phyloP scores from a whole-genome alignment of 2,113 vertebrate species.

The Tricholaema leucomelas region DNA sequence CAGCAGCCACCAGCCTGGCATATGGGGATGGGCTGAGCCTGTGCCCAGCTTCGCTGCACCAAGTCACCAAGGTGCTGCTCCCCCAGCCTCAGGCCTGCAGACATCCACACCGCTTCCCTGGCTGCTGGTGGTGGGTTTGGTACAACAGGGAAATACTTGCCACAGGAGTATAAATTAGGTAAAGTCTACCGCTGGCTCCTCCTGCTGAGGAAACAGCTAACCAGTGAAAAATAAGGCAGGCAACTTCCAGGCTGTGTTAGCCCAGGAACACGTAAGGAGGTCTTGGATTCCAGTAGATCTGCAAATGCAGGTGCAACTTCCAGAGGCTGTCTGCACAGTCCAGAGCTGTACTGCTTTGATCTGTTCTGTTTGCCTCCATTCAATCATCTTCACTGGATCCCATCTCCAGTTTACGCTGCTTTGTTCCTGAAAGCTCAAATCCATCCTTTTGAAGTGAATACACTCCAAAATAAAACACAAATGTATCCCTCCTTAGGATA shows the following conservation, averaged over 20 bases:
- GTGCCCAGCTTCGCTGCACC: too few species aligned
- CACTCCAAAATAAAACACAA: background rate
- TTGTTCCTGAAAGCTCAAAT: background rate
- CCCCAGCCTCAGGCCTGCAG: background rate
- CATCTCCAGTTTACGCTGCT: background rate
- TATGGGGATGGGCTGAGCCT: background rate
- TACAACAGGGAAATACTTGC: background rate
- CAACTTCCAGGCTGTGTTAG: too few species aligned
- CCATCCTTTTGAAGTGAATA: background rate
- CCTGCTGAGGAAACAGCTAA: fast-evolving
- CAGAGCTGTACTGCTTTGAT: background rate
- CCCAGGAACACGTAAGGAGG: background rate
- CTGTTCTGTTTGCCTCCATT: fast-evolving
- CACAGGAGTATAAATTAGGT: fast-evolving
- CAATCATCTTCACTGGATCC: fast-evolving
- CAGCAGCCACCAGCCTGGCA: background rate
- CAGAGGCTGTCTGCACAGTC: too few species aligned
- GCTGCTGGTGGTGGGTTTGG: background rate
- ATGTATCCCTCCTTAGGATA: background rate
- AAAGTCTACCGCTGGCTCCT: too few species aligned
- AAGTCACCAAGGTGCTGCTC: background rate
- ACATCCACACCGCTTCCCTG: background rate
- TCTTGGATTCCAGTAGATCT: background rate
- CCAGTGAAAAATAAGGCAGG: fast-evolving
- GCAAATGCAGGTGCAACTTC: fast-evolving